A percentile compares a stretch with the other conserved stretches of the same genome.
These are phyloP conservation scores for Syndactyla subalaris DNA, from an alignment of 2,797 vertebrate species.

Conservation along the genomic window DNA sequence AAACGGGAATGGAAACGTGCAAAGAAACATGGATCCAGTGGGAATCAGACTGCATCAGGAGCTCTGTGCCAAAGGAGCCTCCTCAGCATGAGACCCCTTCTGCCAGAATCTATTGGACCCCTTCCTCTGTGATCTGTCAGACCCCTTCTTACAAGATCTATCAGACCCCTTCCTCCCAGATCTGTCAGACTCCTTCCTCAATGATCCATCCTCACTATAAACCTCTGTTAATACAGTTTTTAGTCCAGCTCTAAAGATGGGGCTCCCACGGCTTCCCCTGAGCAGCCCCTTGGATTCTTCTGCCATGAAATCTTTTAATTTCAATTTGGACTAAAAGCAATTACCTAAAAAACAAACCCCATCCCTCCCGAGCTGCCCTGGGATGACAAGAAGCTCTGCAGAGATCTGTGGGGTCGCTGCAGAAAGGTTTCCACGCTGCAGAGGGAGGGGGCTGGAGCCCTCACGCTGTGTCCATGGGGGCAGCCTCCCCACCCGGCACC, in stretches of 20 bases:
- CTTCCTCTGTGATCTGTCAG: rapidly evolving
- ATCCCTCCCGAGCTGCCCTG: neutral
- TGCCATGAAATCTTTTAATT: neutral
- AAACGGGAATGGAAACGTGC: neutral
- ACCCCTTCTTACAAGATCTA: rapidly evolving
- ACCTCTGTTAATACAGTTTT: rapidly evolving
- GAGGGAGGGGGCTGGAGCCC: neutral
- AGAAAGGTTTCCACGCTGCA: neutral
- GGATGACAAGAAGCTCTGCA: neutral
- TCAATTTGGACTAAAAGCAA: neutral
- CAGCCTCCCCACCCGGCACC: neutral
- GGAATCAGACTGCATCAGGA: neutral
- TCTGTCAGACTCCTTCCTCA: neutral
- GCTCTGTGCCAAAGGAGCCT: neutral
- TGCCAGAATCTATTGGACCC: neutral
- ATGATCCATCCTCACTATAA: rapidly evolving
- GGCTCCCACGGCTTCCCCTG: neutral
- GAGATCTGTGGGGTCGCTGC: rapidly evolving
- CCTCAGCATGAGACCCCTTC: neutral
- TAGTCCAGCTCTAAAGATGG: neutral
- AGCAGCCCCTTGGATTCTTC: neutral
- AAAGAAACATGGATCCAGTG: neutral
- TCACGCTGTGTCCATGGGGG: neutral
- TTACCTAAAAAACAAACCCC: rapidly evolving
- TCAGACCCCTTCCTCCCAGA: neutral